These are phyloP conservation scores for Calephelis nemesis DNA, from an alignment of 1,140 invertebrate genomes.

Conservation along the genomic window DNA sequence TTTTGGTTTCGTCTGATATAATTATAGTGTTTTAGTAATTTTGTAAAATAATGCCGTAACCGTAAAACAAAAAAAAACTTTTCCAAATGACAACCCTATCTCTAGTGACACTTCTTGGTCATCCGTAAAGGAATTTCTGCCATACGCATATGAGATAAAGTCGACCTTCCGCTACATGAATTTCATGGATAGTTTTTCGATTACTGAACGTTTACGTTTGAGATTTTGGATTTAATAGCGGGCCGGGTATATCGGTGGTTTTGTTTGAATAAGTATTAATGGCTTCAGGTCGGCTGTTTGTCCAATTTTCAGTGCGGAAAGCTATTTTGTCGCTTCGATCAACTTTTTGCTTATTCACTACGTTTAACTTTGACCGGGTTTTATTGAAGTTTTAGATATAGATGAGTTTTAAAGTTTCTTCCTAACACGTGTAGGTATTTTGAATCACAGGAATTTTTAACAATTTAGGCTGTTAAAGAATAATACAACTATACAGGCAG, in stretches of 20 bases:
- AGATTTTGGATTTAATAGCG: slow-evolving; percentile 45
- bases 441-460: no score
- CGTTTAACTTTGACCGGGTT: slow-evolving; percentile 9
- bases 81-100: slow-evolving; percentile 10
- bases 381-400: neutral
- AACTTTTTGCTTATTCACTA: slow-evolving; percentile 14
- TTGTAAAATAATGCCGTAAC: no score
- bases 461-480: no score
- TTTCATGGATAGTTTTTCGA: slow-evolving; percentile 40
- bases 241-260: slow-evolving; percentile 36
- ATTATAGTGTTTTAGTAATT: no score
- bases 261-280: slow-evolving; percentile 41
- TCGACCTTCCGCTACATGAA: slow-evolving; percentile 18
- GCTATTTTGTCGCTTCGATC: slow-evolving; percentile 18
- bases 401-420: neutral
- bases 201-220: slow-evolving; percentile 41
- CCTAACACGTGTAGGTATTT: neutral
- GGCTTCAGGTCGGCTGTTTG: slow-evolving; percentile 26
- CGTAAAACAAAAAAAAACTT: neutral
- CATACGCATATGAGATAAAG: slow-evolving; percentile 18
- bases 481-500: no score
- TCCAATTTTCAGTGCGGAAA: slow-evolving; percentile 23
- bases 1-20: no score
- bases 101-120: neutral
- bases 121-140: neutral